phyloP scores from a whole-genome alignment of 1,140 invertebrate species.

The Brachystomella parvula region DNA sequence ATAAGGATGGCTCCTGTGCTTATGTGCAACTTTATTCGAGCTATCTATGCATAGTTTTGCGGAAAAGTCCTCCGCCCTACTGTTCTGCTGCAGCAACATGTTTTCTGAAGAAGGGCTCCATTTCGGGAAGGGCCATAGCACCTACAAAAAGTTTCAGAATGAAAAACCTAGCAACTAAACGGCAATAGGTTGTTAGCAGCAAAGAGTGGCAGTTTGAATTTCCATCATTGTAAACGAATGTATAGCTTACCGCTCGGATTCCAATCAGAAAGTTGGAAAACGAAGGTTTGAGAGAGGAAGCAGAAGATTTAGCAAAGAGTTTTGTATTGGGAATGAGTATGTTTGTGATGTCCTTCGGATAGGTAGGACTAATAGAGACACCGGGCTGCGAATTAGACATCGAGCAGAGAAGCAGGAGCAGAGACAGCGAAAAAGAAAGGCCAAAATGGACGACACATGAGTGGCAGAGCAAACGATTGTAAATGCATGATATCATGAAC shows the following conservation, averaged over 20 bases:
- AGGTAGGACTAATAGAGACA: constrained; percentile 39
- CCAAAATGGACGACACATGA: constrained; percentile 31
- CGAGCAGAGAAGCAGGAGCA: constrained; percentile 2
- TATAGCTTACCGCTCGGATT: neutral
- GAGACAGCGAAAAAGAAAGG: constrained; percentile 13
- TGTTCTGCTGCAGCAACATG: neutral
- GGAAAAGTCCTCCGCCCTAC: too few relatives aligned
- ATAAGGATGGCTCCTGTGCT: too few relatives aligned
- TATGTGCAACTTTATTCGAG: too few relatives aligned
- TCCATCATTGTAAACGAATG: too few relatives aligned
- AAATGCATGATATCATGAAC: neutral
- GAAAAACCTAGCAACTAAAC: constrained; percentile 45
- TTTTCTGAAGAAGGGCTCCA: neutral
- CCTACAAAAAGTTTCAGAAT: neutral
- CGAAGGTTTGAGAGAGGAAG: neutral
- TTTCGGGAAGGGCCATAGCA: neutral
- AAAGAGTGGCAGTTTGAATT: too few relatives aligned
- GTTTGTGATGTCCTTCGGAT: constrained; percentile 8
- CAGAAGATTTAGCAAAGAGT: neutral
- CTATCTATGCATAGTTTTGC: too few relatives aligned
- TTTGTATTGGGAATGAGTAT: constrained; percentile 9
- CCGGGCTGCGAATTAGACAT: constrained; percentile 36
- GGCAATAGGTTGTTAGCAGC: constrained; percentile 45
- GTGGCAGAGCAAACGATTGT: neutral
- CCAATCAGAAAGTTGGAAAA: constrained; percentile 1